Evolutionary conservation across 2,797 vertebrate species (phyloP).

Genomic region (Trachurus trachurus): DNA sequence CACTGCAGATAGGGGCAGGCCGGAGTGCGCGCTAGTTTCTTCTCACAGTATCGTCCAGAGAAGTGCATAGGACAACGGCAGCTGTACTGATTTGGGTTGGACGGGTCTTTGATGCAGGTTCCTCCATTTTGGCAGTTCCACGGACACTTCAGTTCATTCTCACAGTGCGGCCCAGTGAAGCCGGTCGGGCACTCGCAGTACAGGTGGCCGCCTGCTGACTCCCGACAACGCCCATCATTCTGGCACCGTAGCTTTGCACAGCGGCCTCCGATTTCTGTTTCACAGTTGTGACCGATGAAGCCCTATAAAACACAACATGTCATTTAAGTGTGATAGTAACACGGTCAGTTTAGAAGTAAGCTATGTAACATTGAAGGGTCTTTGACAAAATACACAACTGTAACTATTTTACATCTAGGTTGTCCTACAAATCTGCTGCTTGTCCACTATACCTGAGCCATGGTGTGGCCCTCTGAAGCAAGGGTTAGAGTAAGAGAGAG

Average conservation of each 20-base stretch:
- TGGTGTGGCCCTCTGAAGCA: constrained; percentile 81
- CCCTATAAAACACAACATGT: constrained; percentile 80
- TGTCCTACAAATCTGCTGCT: constrained; percentile 40
- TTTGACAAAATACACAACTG: constrained; percentile 7
- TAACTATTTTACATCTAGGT: constrained; percentile 5
- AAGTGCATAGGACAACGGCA: constrained; percentile 87
- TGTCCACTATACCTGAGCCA: constrained; percentile 82
- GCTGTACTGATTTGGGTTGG: constrained; percentile 79
- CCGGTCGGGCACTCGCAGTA: constrained; percentile 88
- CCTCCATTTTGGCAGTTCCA: constrained; percentile 90
- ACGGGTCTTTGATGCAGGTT: constrained; percentile 85
- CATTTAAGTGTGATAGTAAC: constrained; percentile 9
- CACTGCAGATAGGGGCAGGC: constrained; percentile 85
- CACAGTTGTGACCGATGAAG: constrained; percentile 90
- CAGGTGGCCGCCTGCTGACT: constrained; percentile 72
- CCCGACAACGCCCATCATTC: constrained; percentile 89
- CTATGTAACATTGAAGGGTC: not conserved
- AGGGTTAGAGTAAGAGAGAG: constrained; percentile 76
- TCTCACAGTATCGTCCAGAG: constrained; percentile 87
- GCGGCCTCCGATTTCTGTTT: constrained; percentile 81
- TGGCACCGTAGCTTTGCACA: constrained; percentile 90
- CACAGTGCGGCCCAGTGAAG: constrained; percentile 87
- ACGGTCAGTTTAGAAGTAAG: not conserved
- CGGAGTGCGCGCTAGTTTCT: accelerated
- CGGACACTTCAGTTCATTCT: constrained; percentile 80